Evolutionary conservation across 1,140 invertebrate species (phyloP), one percentile per base, ranked within the genome.

Genomic region (Coboldia fuscipes): DNA sequence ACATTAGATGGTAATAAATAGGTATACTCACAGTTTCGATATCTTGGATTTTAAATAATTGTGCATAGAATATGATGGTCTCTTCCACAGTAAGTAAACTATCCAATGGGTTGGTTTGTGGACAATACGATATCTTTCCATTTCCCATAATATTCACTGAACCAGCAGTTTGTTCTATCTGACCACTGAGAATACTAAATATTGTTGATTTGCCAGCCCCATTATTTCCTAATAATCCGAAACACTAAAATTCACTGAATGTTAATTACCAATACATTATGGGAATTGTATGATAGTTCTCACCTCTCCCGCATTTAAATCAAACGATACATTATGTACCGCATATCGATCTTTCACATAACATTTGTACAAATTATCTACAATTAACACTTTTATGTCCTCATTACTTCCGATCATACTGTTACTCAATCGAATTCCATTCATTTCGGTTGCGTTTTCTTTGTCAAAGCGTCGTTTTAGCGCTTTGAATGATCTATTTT

Each of bases 41-140:
- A 32, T 61, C 45, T 4, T 41, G 33, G 1, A 68, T 58, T 13
- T 62, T 61, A 3, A 64, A 39, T 21, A 68, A 42, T 21, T 41
- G 46, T 34, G 60, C 65, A 48, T 65, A 68, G 33, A 67, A 55
- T 0, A 42, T 35, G 6, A 68, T 48, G 13, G 60, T 62, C 39
- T 68, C 63, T 15, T 36, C 40, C 1, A 66, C 57, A 1, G 72
- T 82, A 4, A 88, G 54, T 30, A 77, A 63, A 1, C 66, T 61
- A 49, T 85, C 76, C 20, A 89, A 49, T 0, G 80, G 76, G 57
- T 85, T 79, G 41, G 67, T 74, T 57, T 88, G 82, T 4, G 83
- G 79, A 56, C 83, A 88, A 50, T 86, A 86, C 37, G 65, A 63
- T 47, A 58, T 21, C n/a, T n/a, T n/a, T 8, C 48, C 41, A 4